These are phyloP conservation scores for Trichonephila clavipes DNA, from an alignment of 1,140 invertebrate genomes.

Conservation along the genomic window DNA sequence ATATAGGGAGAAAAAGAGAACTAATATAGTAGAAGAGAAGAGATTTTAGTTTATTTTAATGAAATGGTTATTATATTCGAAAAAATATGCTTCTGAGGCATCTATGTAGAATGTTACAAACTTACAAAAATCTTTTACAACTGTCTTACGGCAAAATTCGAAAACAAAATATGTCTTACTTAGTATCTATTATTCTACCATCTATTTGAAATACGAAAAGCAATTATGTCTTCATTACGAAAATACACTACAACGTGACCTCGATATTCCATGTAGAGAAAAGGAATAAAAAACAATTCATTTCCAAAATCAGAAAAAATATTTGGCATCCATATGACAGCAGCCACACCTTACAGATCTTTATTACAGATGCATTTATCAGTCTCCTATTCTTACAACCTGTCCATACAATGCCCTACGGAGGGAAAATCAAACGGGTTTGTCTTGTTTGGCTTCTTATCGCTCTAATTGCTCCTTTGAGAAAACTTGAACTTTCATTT, in stretches of 20 bases:
- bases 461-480: neutral
- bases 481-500: too few relatives aligned
- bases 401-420: neutral
- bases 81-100: too few relatives aligned
- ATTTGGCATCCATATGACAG: constrained; percentile 33
- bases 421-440: neutral
- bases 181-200: neutral
- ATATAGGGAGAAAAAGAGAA: too few relatives aligned
- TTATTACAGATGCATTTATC: constrained; percentile 43
- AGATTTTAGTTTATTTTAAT: too few relatives aligned
- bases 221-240: neutral
- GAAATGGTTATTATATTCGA: too few relatives aligned
- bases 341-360: constrained; percentile 38
- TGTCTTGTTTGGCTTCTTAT: neutral
- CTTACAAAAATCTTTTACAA: too few relatives aligned
- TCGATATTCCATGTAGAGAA: neutral
- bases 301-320: constrained; percentile 1
- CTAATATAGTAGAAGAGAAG: too few relatives aligned
- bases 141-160: too few relatives aligned
- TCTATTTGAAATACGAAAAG: neutral
- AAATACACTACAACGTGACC: neutral
- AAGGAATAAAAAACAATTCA: neutral
- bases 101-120: too few relatives aligned
- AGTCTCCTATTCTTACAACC: neutral
- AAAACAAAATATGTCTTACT: too few relatives aligned